Base-by-base conservation (phyloP, 2,113 vertebrate genomes). In the Labrus mixtus region DNA sequence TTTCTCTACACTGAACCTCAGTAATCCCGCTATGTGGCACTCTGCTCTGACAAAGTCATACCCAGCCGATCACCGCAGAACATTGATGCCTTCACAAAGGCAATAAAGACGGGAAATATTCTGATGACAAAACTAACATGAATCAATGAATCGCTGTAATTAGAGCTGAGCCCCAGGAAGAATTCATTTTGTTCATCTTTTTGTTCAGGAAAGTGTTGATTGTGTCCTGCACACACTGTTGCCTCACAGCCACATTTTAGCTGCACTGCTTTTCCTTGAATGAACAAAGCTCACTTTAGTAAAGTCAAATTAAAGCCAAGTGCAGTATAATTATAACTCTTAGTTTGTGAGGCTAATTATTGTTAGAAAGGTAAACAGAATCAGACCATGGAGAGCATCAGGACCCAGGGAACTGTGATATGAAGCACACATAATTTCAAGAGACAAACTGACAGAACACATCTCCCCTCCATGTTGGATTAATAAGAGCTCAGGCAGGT, bases 11-110 rank as follows among this genome's bases (percentile, higher is more conserved):
- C 67, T 15, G 29, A 48, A 78, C 80, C 58, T n/a, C 19, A 51
- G 51, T 69, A 78, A 79, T 71, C 72, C 36, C 58, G 73, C 64
- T 48, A 57, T 74, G 67, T 71, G 33, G 65, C 12, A 10, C 57
- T 71, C 29, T 39, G 76, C 39, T 56, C 54, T 53, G 66, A 61
- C 23, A 62, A 73, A 79, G 72, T 70, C 67, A 41, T 0, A 58
- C 55, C 2, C n/a, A 74, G 57, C 70, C 59, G 73, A 71, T 73
- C 68, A 65, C 45, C 29, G 72, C 46, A 78, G 70, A 89, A 87
- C 86, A 79, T 58, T 22, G 54, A 63, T 57, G 79, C 7, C 48
- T 78, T 85, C 57, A 79, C 68, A 62, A 43, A 64, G 54, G 76
- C 83, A 78, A 76, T 71, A 79, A 65, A 41, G 39, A 82, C 33